These are phyloP conservation scores for Drosophila quadrilineata DNA, from an alignment of 1,140 invertebrate genomes.

Conservation along the genomic window DNA sequence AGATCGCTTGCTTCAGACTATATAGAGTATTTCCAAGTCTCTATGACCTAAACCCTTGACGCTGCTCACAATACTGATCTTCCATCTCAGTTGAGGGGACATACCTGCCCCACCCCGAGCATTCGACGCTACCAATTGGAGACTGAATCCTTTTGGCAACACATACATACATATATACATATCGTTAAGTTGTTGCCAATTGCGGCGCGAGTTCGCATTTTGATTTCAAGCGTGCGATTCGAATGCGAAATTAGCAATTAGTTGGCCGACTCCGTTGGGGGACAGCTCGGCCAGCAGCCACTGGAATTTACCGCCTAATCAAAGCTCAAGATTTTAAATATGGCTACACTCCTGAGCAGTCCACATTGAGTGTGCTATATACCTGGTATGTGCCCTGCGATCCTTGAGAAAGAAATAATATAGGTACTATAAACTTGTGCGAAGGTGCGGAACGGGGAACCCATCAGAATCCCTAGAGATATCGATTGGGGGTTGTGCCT, in stretches of 20 bases:
- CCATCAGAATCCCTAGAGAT: too few species aligned
- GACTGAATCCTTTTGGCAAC: conserved; percentile 23
- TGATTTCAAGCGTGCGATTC: conserved; percentile 68
- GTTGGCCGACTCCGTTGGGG: conserved; percentile 47
- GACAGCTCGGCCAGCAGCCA: conserved; percentile 57
- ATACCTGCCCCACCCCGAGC: too few species aligned
- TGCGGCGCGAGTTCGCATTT: conserved; percentile 46
- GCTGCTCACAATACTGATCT: conserved; percentile 23
- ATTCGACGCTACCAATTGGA: conserved; percentile 1
- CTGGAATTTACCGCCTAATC: conserved; percentile 67
- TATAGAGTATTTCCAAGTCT: neutral
- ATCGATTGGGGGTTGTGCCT: too few species aligned
- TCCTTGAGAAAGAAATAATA: too few species aligned
- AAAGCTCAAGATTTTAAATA: conserved; percentile 69
- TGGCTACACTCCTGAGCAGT: conserved; percentile 43
- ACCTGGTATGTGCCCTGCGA: too few species aligned
- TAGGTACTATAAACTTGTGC: too few species aligned
- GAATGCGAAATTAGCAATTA: conserved; percentile 75
- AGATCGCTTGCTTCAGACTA: too few species aligned
- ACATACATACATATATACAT: too few species aligned
- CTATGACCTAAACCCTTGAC: neutral
- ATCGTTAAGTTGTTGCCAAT: conserved; percentile 39
- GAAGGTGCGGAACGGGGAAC: too few species aligned
- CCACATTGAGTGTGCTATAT: too few species aligned
- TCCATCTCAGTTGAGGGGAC: conserved; percentile 12